Evolutionary conservation across 2,888 invertebrate genomes (phyloP), one percentile per base, ranked within the genome.

Genomic region (Actias luna): DNA sequence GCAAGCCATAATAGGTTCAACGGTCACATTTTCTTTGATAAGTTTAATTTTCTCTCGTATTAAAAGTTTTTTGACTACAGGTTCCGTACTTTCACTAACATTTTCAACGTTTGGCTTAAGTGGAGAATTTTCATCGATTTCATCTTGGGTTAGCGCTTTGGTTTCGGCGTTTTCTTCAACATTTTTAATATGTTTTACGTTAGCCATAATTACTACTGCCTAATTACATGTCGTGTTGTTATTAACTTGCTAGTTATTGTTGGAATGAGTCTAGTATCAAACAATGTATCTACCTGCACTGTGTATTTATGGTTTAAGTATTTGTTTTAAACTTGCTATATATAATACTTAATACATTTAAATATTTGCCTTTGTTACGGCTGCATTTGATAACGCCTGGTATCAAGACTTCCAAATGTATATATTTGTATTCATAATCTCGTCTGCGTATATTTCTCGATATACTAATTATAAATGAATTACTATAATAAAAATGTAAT

Each of bases 1-100:
- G 70, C 95, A 95, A 0, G 95, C 95, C 75, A 95, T 87, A 89
- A 95, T 94, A 0, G 96, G 96, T 77, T 96, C 96, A 1, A 96
- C 95, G 27, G 96, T 96, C 66, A 94, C 94, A 77, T 95, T 92
- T 0, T 80, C 82, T 75, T 89, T 90, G 2, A 92, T 89, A 18
- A 79, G 42, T 81, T 82, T 87, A 18, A 89, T 64, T 70, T 78
- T 83, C 76, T 92, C 82, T 63, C 67, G 71, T 22, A 88, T 64
- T 2, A 86, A 79, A 29, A 84, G 65, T 65, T 82, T 77, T 71
- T 76, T 75, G n/a, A 61, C 60, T 69, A 74, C 70, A 62, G 74
- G 64, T 65, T 69, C 64, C 22, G 67, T 68, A 57, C 72, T 69
- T 50, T 70, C 71, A 22, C 67, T 63, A 60, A 66, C 64, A 39